Base-by-base conservation (phyloP, 2,797 vertebrate genomes). In the Phataginus tricuspis region DNA sequence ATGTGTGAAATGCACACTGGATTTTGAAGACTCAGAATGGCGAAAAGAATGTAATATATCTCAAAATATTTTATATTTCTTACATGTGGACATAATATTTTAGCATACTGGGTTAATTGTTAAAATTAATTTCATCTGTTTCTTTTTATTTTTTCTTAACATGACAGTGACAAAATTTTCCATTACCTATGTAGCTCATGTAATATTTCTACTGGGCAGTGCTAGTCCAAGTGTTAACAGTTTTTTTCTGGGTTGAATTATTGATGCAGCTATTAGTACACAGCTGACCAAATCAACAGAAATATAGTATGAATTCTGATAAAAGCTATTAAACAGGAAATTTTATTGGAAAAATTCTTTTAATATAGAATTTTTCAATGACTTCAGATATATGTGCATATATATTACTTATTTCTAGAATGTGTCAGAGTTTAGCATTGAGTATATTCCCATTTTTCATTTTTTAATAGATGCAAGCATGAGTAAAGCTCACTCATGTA, bases 11-110 rank as follows among this genome's bases (percentile, higher is more conserved):
- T 15, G 4, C 15, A 87, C 2, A 63, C 71, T 12, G 25, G 25
- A 9, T 91, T 88, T 95, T 25, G 49, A 96, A 95, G 61, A 85
- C 29, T 45, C 95, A 57, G n/a, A 13, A 27, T 94, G 49, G 78
- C 68, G 71, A 91, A 91, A 85, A 18, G 4, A 31, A 79, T 61
- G 19, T 83, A 25, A n/a, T 64, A 9, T 64, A 37, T n/a, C 12
- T 92, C 15, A 45, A 59, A 78, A 59, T 85, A 29, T 74, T 85
- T 92, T 82, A 14, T 59, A 51, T 59, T 71, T 37, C 64, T 87
- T 89, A 18, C 21, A 68, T 78, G 14, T 74, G 55, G 59, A 84
- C n/a, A 66, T 68, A 55, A 71, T 84, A 75, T 80, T 88, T 69
- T 90, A 87, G 84, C 31, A 31, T 64, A 21, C 25, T 91, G 25